These are phyloP conservation scores for Muscicapa striata DNA, from an alignment of 2,797 vertebrate genomes.

Conservation along the genomic window DNA sequence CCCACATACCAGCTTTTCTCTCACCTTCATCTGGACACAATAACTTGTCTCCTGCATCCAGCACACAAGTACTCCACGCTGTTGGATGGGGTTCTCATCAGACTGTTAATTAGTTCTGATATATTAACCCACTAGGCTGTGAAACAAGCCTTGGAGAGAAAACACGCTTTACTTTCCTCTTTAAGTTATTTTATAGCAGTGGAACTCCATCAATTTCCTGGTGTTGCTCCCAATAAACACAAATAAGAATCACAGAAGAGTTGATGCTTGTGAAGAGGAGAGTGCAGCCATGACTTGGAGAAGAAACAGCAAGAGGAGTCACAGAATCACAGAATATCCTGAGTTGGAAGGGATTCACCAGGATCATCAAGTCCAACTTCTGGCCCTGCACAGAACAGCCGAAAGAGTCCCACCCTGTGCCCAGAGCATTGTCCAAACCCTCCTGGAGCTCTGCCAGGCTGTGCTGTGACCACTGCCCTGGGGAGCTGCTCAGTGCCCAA, in stretches of 20 bases:
- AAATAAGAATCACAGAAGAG: not conserved
- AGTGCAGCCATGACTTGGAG: not conserved
- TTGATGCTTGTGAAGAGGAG: not conserved
- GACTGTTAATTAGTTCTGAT: conserved; percentile 32
- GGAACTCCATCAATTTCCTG: not conserved
- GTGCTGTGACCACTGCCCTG: not conserved
- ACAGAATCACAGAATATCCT: not conserved
- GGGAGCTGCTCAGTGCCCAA: not conserved
- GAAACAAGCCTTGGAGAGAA: not conserved
- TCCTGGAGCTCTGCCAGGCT: not conserved
- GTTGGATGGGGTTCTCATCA: not conserved
- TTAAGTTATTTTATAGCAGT: not conserved
- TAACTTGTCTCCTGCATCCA: not conserved
- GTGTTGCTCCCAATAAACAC: not conserved
- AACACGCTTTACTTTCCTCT: not conserved
- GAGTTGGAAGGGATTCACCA: not conserved
- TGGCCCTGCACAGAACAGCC: too few species aligned
- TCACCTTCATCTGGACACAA: not conserved
- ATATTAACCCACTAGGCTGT: conserved; percentile 1
- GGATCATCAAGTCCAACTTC: fast-evolving
- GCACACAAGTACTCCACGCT: not conserved
- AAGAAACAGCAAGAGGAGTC: not conserved
- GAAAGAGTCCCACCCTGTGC: not conserved
- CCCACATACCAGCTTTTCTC: not conserved
- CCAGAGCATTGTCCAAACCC: not conserved